Base-by-base conservation (phyloP, 2,888 invertebrate genomes). In the Fragum fragum region DNA sequence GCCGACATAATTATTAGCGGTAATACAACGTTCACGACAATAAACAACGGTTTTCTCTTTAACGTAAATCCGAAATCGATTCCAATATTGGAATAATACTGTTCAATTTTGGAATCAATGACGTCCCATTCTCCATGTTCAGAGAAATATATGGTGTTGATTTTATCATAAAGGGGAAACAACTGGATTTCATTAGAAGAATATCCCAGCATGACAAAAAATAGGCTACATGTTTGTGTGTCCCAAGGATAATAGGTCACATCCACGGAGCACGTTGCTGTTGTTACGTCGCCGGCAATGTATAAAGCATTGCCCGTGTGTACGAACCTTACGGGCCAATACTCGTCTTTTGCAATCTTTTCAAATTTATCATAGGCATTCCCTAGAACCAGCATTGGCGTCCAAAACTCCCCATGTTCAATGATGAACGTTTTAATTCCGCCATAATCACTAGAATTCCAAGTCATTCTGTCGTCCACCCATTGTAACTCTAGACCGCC, bases 61-160 rank as follows among this genome's bases (percentile, higher is more conserved):
- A 86, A 36, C 9, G 66, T 53, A 14, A 73, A 18, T 14, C 9
- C 39, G 32, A 68, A 68, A 11, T n/a, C 16, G 2, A 68, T 42
- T n/a, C n/a, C 68, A 32, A 75, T 63, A 21, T 75, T 63, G 14
- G 59, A 59, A 11, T 72, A 32, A 18, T 9, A 16, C 14, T 18
- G 32, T 23, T 21, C 59, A 0, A 79, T 69, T n/a, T 71, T 21
- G 0, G 81, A 76, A 0, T 21, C 14, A 3, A 57, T 21, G 9
- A 84, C 9, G 2, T 79, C 81, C 84, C 84, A 84, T 32, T 81
- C 76, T 11, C 81, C 84, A 66, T 81, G 81, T n/a, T 52, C 75
- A 47, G 69, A 61, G 68, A 63, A 81, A 32, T 73, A 74, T 6
- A 28, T 5, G n/a, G 23, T 55, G 16, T 18, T 16, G 23, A 71